Percentiles rank a stretch among this genome's conserved stretches.
Conservation (phyloP, 30 jellyfish, hydroid and myxozoan species). For the Aurelia aurita region DNA sequence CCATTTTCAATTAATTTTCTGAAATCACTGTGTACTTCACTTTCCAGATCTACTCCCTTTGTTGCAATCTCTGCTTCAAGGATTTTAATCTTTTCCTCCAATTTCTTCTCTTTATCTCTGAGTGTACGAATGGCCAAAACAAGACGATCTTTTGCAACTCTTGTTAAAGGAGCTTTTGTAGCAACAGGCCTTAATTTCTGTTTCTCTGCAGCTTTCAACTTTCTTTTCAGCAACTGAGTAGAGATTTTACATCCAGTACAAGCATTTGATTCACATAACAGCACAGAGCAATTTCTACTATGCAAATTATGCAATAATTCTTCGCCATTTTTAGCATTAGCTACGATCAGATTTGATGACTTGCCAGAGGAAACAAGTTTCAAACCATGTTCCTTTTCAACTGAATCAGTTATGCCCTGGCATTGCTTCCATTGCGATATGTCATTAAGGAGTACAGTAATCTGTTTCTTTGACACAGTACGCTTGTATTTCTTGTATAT, state of each 20-base stretch:
- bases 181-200: slow-evolving; percentile 38
- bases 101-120: slow-evolving; percentile 31
- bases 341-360: not conserved
- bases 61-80: slow-evolving; percentile 37
- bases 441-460: slow-evolving; percentile 16
- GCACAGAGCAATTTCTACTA: slow-evolving; percentile 49
- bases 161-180: slow-evolving; percentile 40
- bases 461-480: slow-evolving; percentile 36
- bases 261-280: slow-evolving; percentile 3
- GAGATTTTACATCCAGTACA: slow-evolving; percentile 33
- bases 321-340: slow-evolving; percentile 22
- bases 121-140: slow-evolving; percentile 37
- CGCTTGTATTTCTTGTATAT: slow-evolving; percentile 33
- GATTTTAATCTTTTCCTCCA: slow-evolving; percentile 24
- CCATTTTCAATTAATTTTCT: slow-evolving; percentile 18
- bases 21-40: slow-evolving; percentile 25
- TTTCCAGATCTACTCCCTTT: slow-evolving; percentile 43
- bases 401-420: slow-evolving; percentile 42
- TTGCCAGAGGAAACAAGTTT: slow-evolving; percentile 14
- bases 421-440: slow-evolving; percentile 20
- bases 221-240: slow-evolving; percentile 8
- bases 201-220: slow-evolving; percentile 5
- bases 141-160: slow-evolving; percentile 53
- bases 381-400: slow-evolving; percentile 24
- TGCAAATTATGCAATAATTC: slow-evolving; percentile 9